Evolutionary conservation across 2,888 invertebrate genomes (phyloP).

Genomic region (Gastrophysa polygoni): DNA sequence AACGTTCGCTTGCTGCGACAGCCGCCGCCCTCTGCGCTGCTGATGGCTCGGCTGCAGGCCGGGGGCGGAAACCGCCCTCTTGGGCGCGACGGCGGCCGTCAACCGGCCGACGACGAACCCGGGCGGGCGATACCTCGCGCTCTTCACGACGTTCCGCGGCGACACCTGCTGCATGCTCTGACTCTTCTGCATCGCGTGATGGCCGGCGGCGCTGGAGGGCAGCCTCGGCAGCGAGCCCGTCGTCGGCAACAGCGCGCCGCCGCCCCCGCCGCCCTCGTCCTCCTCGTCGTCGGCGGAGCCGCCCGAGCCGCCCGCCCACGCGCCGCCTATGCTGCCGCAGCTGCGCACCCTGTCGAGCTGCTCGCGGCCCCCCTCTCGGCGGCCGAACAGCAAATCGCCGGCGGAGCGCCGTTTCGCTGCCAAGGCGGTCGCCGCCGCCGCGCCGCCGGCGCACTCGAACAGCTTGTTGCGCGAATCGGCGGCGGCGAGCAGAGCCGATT

Average conservation of each 20-base stretch:
- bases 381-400: slow-evolving; percentile 80
- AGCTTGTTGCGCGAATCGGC: slow-evolving; percentile 84
- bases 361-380: slow-evolving; percentile 78
- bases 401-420: slow-evolving; percentile 82
- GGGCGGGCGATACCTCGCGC: slow-evolving; percentile 85
- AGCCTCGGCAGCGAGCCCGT: slow-evolving; percentile 82
- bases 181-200: slow-evolving; percentile 64
- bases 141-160: slow-evolving; percentile 74
- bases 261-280: slow-evolving; percentile 53
- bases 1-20: slow-evolving; percentile 51
- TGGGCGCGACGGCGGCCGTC: slow-evolving; percentile 63
- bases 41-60: slow-evolving; percentile 73
- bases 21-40: slow-evolving; percentile 60
- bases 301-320: slow-evolving; percentile 64
- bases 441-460: slow-evolving; percentile 68
- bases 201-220: slow-evolving; percentile 61
- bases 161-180: slow-evolving; percentile 67
- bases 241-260: slow-evolving; percentile 67
- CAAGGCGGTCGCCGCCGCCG: slow-evolving; percentile 68
- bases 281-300: slow-evolving; percentile 62
- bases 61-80: slow-evolving; percentile 76
- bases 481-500: slow-evolving; percentile 86
- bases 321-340: slow-evolving; percentile 80
- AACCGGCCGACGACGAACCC: slow-evolving; percentile 75
- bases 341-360: slow-evolving; percentile 75